A percentile compares a stretch with the other conserved stretches of the same genome.
phyloP scores from a whole-genome alignment of 1,140 invertebrate species.

The Reticulitermes speratus region DNA sequence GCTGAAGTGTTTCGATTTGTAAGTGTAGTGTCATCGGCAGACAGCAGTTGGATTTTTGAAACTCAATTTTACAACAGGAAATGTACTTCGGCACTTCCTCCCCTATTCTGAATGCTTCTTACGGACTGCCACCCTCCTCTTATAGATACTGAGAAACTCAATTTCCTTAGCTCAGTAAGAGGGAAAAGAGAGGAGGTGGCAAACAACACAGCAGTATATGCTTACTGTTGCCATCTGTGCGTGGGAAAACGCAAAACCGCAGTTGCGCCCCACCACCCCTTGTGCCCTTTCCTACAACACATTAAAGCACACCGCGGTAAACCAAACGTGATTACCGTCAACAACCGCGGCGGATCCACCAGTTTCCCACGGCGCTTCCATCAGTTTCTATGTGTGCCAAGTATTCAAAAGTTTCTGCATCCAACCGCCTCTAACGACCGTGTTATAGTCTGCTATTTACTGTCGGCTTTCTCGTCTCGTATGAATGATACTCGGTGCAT shows the following conservation, averaged over 20 bases:
- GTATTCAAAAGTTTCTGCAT: too few relatives aligned
- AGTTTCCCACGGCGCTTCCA: too few relatives aligned
- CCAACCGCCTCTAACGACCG: too few relatives aligned
- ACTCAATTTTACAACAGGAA: not conserved
- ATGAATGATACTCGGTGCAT: too few relatives aligned
- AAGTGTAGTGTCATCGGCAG: not conserved
- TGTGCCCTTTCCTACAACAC: slow-evolving; percentile 6
- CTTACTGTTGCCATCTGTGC: not conserved
- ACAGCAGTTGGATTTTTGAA: not conserved
- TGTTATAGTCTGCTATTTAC: too few relatives aligned
- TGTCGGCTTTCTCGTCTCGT: too few relatives aligned
- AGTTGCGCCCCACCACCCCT: not conserved
- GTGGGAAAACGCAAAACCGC: slow-evolving; percentile 11
- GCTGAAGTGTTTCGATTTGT: not conserved
- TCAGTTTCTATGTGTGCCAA: too few relatives aligned
- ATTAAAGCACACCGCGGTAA: slow-evolving; percentile 11
- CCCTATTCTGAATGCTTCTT: not conserved
- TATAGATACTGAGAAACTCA: not conserved
- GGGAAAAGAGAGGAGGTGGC: not conserved
- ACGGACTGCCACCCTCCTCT: not conserved
- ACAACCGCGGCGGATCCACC: not conserved
- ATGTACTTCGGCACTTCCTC: not conserved
- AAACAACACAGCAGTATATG: not conserved
- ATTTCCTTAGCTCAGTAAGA: not conserved
- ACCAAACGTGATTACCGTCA: not conserved